Evolutionary conservation across 2,888 invertebrate genomes (phyloP), one percentile per base, ranked within the genome.

Genomic region (Drosophila vallismaia): DNA sequence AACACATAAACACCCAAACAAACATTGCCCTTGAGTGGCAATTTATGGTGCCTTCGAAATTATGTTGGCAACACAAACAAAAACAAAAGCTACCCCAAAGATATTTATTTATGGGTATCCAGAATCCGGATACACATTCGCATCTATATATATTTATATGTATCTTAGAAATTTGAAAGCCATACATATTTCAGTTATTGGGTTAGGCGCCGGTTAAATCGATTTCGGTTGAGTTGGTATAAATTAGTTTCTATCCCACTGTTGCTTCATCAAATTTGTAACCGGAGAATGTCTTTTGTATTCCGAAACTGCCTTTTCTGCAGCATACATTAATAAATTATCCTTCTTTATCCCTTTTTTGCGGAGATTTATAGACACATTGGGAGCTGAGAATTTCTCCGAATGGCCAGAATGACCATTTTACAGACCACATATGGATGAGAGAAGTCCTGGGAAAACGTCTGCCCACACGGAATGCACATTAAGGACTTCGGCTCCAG

Each of bases 81-180:
- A 8, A 10, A 29, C 14, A 29, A 8, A 10, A 29, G 28, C 10
- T 45, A 19, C 24, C 24, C 14, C 44, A 44, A 44, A 19, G 19
- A 19, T 19, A 44, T 24, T 19, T 44, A 50, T 44, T 3, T 19
- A 26, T 36, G 1, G n/a, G n/a, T 19, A 42, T 42, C 12, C 12
- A 14, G 14, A 19, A 19, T 19, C 28, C 28, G 28, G 28, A 28
- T 28, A 28, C 28, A 42, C 14, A 42, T 19, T 19, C 19, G 19
- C 40, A 42, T 14, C 10, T 14, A 49, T 12, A 26, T 14, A 6
- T 12, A 24, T n/a, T 10, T 19, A 3, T 31, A 36, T 19, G 19
- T 33, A 51, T 38, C 40, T 42, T 19, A 92, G 94, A 88, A 92
- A 92, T 91, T 95, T 96, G 0, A 93, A 94, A 19, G 40, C 40